Evolutionary conservation across 2,888 invertebrate genomes (phyloP), one percentile per base, ranked within the genome.

Genomic region (Mythimna loreyi): DNA sequence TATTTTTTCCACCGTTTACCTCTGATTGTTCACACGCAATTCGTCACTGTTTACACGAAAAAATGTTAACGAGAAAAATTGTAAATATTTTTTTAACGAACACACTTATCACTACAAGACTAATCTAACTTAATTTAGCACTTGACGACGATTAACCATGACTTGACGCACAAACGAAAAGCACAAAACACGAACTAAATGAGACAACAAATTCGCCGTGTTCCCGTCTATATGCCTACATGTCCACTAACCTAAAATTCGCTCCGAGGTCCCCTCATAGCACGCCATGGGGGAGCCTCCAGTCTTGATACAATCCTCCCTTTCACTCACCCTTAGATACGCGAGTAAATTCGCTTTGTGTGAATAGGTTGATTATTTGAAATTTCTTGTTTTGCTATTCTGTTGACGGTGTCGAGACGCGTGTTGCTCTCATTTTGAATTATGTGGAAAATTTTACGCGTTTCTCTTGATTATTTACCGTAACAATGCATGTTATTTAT

Each of bases 221-320:
- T 96, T 94, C 90, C 92, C 96, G 94, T 94, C 94, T 94, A 94
- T 95, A 96, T 96, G 95, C 94, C 96, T 96, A 96, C 96, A 96
- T 96, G 96, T 94, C 96, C 96, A 96, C 96, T 96, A 96, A 96
- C 93, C 95, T 95, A 95, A 95, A 95, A 95, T 93, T 93, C 92
- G 92, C 94, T 92, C 92, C 85, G 94, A 91, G 87, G 91, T 92
- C 92, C 94, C 94, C 89, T 92, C 91, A 90, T 89, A 90, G 92
- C 90, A 92, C 92, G 93, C 93, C 90, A 93, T 94, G 94, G 95
- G 94, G 94, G 94, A 82, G 84, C 71, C 84, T 83, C 89, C 92
- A 91, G 91, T 93, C 94, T 93, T 94, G 94, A 92, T 93, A 92
- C 94, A 89, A 90, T 89, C 92, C 94, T 94, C 94, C 94, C 94